phyloP scores from a whole-genome alignment of 2,888 invertebrate genomes.

The Drosophila mimica region DNA sequence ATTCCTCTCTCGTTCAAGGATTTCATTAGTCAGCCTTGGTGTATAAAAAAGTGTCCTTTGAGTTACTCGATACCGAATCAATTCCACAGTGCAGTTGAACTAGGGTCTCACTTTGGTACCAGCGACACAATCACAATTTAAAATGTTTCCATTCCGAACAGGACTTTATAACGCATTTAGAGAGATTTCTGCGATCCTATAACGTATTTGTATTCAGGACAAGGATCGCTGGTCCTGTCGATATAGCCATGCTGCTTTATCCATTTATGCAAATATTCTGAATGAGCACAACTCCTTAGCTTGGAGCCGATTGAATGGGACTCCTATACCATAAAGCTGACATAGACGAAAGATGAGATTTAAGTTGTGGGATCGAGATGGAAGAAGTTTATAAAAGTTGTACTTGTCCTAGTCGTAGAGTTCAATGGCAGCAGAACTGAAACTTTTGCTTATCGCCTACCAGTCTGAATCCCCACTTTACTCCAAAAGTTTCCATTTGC shows the following conservation, averaged over 20 bases:
- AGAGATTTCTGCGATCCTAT: no score
- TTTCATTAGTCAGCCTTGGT: neutral
- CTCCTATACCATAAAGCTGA: neutral
- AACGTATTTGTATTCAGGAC: no score
- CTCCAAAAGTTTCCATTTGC: slow-evolving; percentile 17
- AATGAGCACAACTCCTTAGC: no score
- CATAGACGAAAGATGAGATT: neutral
- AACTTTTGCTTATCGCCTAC: slow-evolving; percentile 59
- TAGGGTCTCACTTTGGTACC: slow-evolving; percentile 9
- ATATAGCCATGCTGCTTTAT: no score
- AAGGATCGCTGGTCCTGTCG: no score
- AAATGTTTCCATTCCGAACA: slow-evolving; percentile 38
- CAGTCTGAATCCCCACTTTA: slow-evolving; percentile 5
- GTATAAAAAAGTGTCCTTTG: neutral
- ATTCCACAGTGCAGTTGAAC: slow-evolving; percentile 1
- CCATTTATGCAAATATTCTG: no score
- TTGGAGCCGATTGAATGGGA: no score
- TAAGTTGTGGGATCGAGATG: neutral
- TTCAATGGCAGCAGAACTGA: slow-evolving; percentile 37
- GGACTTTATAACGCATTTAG: neutral
- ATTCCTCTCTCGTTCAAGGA: neutral
- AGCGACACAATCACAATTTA: slow-evolving; percentile 42
- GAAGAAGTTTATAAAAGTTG: neutral
- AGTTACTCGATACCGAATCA: neutral
- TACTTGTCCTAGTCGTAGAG: slow-evolving; percentile 12